Evolutionary conservation across 2,797 vertebrate species (phyloP), one percentile per base, ranked within the genome.

Genomic region (Protosalanx chinensis): DNA sequence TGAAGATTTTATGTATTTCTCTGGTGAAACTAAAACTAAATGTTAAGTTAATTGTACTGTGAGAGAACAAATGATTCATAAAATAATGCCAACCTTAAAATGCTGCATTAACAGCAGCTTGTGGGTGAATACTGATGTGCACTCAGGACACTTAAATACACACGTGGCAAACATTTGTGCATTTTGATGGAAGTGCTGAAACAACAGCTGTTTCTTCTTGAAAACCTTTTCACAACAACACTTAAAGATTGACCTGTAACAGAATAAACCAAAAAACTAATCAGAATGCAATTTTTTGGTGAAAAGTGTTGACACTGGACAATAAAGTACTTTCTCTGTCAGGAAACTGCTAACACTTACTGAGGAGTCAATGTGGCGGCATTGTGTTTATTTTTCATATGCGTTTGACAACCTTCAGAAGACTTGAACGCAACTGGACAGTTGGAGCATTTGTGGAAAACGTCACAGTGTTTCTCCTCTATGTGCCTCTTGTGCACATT

Each of bases 351-450:
- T 3, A 46, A n/a, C 57, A 95, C 95, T 96, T 91, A 99, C 97
- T 94, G 95, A 80, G 95, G 94, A 70, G 92, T 89, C 5, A 76
- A 62, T 79, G 88, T 89, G 76, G 67, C 80, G 60, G 86, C 62
- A 6, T 85, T 89, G 79, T 99, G 97, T 87, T 98, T 96, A 72
- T 88, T 92, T 80, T 92, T 89, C 32, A 95, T 89, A 88, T 99
- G 97, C 67, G 89, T 91, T 0, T 87, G 85, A 32, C 93, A 96
- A 88, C 91, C 92, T 73, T 95, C 89, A 0, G 93, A 87, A 0
- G 95, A 95, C 91, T 96, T 98, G 90, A 97, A 98, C 88, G 97
- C 97, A 90, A 97, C 94, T 0, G 96, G 95, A 87, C 97, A 98
- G 78, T 94, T 86, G 71, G 94, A 93, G 90, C 97, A 99, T 82